Evolutionary conservation across 1,140 invertebrate species (phyloP).

Genomic region (Oncopeltus fasciatus): DNA sequence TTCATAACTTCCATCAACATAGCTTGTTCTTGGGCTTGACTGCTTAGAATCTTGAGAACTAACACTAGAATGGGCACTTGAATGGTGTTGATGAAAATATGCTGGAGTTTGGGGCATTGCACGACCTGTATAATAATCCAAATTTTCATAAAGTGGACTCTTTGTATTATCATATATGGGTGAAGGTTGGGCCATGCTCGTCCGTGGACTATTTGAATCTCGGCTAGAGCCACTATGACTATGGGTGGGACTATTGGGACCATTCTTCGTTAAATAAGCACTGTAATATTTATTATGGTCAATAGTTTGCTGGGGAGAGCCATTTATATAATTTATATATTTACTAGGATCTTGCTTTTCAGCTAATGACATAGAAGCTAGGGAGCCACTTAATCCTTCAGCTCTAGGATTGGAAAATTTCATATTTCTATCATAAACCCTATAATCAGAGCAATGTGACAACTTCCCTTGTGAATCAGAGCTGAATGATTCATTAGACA

Average conservation of each 20-base stretch:
- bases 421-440: not conserved
- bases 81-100: constrained; percentile 43
- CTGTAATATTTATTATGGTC: constrained; percentile 25
- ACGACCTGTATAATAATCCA: constrained; percentile 51
- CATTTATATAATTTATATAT: constrained; percentile 23
- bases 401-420: constrained; percentile 26
- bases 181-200: constrained; percentile 29
- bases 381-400: constrained; percentile 33
- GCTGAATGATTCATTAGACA: not conserved
- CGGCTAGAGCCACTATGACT: constrained; percentile 40
- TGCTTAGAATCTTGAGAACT: constrained; percentile 37
- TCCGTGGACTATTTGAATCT: constrained; percentile 45
- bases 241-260: constrained; percentile 23
- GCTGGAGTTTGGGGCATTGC: constrained; percentile 35
- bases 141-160: constrained; percentile 63
- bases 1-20: constrained; percentile 26
- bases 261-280: constrained; percentile 21
- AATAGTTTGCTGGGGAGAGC: not conserved
- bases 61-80: constrained; percentile 35
- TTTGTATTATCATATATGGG: constrained; percentile 26
- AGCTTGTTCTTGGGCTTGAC: constrained; percentile 36
- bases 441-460: constrained; percentile 1
- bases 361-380: constrained; percentile 19
- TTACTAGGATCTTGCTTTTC: constrained; percentile 18
- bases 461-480: not conserved